Evolutionary conservation across 2,888 invertebrate genomes (phyloP), one percentile per base, ranked within the genome.

Genomic region (Petrophora chlorosata): DNA sequence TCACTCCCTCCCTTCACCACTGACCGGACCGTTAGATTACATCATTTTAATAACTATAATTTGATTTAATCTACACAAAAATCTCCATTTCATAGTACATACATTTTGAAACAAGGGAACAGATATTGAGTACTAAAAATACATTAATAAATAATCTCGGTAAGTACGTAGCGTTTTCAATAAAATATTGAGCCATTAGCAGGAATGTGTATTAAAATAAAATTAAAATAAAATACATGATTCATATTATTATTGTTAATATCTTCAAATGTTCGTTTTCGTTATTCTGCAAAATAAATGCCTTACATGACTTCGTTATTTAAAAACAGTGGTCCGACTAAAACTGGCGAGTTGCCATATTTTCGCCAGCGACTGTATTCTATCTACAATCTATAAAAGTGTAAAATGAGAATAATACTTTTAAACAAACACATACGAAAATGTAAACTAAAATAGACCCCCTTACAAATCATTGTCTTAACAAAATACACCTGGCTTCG

Each of bases 131-230:
- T 40, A 35, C 29, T 34, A 12, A 7, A 12, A 30, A 13, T 17
- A 32, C 10, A 10, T 17, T 34, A 43, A 53, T 55, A 55, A 41
- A 47, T 59, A 72, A 72, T 71, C 70, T 77, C 70, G 14, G 59
- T 74, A 75, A 76, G 67, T 79, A 79, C 76, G 70, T 73, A 63
- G 44, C 35, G 45, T 43, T 40, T 53, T 40, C 16, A 51, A 49
- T 17, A 47, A 42, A 35, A 29, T 41, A 59, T 70, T 73, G 66
- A 71, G 69, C 67, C 49, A 52, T 55, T 16, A 19, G 43, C 30
- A 59, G 77, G 76, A 76, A 77, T 77, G 75, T 73, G 43, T 51
- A 25, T 52, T 30, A 22, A 39, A 5, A 5, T 19, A 43, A 40
- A 48, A 40, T 28, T 2, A 2, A 25, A 43, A 40, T 22, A 41